A percentile compares a stretch with the other conserved stretches of the same genome.
Conservation (phyloP, 2,113 vertebrate genomes). For the Oxygymnocypris stewartii region DNA sequence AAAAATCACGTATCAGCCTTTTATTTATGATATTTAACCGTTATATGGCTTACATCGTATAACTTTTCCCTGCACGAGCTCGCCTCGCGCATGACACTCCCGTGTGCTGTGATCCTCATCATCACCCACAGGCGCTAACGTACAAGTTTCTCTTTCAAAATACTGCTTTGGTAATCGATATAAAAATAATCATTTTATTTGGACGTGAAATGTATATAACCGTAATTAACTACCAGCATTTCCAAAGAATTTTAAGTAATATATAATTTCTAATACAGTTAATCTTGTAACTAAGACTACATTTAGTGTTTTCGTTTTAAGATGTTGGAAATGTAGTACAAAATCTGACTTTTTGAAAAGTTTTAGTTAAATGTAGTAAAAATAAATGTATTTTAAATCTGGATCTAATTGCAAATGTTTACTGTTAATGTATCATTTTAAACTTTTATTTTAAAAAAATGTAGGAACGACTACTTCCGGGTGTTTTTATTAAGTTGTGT, state of each 20-base stretch:
- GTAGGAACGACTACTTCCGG: not conserved
- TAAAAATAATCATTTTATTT: not conserved
- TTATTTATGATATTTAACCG: not conserved
- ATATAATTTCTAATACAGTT: not conserved
- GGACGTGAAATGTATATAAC: not conserved
- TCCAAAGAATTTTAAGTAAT: not conserved
- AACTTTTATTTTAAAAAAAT: constrained; percentile 36
- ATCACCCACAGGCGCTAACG: not conserved
- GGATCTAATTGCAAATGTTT: not conserved
- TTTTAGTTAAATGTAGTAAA: not conserved
- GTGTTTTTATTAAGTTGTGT: not conserved
- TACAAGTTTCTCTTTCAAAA: not conserved
- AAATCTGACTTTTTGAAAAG: not conserved
- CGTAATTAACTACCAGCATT: not conserved
- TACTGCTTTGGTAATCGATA: not conserved
- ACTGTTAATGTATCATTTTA: not conserved
- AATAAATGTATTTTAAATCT: not conserved
- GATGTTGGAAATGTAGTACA: not conserved
- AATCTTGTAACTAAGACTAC: not conserved
- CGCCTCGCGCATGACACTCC: not conserved
- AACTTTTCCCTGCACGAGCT: not conserved
- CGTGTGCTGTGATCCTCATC: not conserved
- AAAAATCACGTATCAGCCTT: not conserved
- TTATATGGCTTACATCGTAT: not conserved
- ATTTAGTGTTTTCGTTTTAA: not conserved